Percentiles rank a stretch among this genome's conserved stretches.
Conservation (phyloP, 2,888 invertebrate species). For the Heliconius hortense region DNA sequence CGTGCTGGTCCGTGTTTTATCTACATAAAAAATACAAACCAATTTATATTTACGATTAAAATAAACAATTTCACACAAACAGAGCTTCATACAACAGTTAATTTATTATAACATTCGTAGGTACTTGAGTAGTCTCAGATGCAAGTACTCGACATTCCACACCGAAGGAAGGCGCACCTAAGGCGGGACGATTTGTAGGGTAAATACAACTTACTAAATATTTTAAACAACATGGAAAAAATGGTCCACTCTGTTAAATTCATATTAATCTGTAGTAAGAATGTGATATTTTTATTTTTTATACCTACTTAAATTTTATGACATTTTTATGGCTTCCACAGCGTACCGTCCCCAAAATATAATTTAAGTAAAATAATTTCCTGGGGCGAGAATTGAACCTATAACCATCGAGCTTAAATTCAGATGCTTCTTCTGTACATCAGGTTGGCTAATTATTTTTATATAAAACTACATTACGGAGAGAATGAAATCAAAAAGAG, state of each 20-base stretch:
- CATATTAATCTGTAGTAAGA: not conserved
- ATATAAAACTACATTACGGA: too few species aligned
- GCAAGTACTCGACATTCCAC: conserved; percentile 40
- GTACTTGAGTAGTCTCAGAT: conserved; percentile 35
- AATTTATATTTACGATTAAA: not conserved
- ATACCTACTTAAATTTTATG: not conserved
- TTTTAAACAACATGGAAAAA: not conserved
- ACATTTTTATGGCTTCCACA: not conserved
- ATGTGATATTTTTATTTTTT: not conserved
- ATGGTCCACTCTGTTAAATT: not conserved
- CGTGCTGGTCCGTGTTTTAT: too few species aligned
- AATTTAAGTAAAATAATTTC: too few species aligned
- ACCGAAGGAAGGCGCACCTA: conserved; percentile 29
- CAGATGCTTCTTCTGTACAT: too few species aligned
- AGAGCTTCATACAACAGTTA: conserved; percentile 12
- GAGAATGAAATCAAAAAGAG: too few species aligned
- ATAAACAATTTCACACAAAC: not conserved
- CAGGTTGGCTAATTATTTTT: too few species aligned
- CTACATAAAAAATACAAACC: not conserved
- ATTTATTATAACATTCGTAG: conserved; percentile 39
- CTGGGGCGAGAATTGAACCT: too few species aligned
- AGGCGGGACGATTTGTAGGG: conserved; percentile 23
- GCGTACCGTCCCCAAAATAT: too few species aligned
- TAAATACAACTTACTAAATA: conserved; percentile 12
- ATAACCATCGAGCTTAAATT: too few species aligned